Evolutionary conservation across 2,113 vertebrate species (phyloP), one percentile per base, ranked within the genome.

Genomic region (Todiramphus saurophagus): DNA sequence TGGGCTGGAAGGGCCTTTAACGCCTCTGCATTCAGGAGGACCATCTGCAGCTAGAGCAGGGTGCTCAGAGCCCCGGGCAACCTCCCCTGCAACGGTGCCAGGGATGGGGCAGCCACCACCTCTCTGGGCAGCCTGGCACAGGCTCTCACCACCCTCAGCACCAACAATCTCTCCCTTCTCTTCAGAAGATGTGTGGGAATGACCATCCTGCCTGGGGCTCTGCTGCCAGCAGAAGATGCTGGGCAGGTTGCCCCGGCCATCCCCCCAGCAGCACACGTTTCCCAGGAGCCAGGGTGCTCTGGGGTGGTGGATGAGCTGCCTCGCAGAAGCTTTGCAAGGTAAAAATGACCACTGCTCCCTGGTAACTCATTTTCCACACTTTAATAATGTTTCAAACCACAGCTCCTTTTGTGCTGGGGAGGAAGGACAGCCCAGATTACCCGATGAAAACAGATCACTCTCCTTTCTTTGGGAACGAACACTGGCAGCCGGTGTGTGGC

Each of bases 401-500:
- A 55, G 4, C 16, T 50, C 56, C 48, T 73, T 64, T 55, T 15
- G 2, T 39, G 51, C 78, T 1, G 4, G 53, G 31, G 79, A 48
- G 76, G 55, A 88, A 72, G 91, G 28, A 58, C 78, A 76, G 39
- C 51, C 39, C 1, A 1, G 69, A 8, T 35, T 4, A 2, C 66
- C 53, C 23, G 39, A 62, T n/a, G 69, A 78, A 63, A 46, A 56
- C 8, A 44, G 56, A 63, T 5, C 24, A 7, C 16, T 77, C 66
- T 53, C 64, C 51, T 86, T 66, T 41, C 30, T 90, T 41, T 81
- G 23, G 21, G 67, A 87, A 74, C 0, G 1, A 86, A 16, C 0
- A 0, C 50, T 0, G 4, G 77, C 70, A 60, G 69, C 55, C 5
- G 0, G n/a, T 6, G 68, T 41, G 79, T 72, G 0, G 0, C 39